phyloP scores from a whole-genome alignment of 2,888 invertebrate genomes.

The Aphidoletes aphidimyza region DNA sequence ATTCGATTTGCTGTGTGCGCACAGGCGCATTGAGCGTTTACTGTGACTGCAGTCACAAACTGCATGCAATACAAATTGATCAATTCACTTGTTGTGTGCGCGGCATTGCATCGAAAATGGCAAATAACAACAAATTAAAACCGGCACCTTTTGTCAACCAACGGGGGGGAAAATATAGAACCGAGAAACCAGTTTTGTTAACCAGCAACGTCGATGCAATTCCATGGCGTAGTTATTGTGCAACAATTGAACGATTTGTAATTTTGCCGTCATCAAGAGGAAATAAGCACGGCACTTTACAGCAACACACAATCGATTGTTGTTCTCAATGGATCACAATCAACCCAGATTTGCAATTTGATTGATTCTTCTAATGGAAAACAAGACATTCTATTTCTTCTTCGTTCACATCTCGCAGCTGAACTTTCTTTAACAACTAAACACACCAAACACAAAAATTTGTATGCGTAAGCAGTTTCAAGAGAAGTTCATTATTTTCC shows the following conservation, averaged over 20 bases:
- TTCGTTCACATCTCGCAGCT: not conserved
- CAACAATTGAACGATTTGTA: not conserved
- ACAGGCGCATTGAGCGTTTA: not conserved
- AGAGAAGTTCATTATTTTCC: not conserved
- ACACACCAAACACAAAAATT: not conserved
- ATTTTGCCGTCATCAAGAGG: not conserved
- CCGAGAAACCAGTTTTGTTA: slow-evolving; percentile 14
- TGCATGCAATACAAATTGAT: slow-evolving; percentile 11
- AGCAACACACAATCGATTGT: not conserved
- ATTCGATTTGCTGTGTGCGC: not conserved
- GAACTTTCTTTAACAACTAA: not conserved
- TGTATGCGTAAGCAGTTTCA: slow-evolving; percentile 8
- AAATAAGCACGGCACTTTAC: not conserved
- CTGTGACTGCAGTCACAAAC: not conserved
- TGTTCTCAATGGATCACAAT: not conserved
- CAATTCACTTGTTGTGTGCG: slow-evolving; percentile 19
- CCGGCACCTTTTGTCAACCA: slow-evolving; percentile 51
- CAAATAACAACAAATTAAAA: slow-evolving; percentile 32
- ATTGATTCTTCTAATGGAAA: not conserved
- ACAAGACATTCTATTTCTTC: not conserved
- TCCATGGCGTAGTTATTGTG: not conserved
- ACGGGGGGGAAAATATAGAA: not conserved
- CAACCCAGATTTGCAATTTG: not conserved
- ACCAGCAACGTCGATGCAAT: not conserved
- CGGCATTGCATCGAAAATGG: slow-evolving; percentile 9